phyloP scores from a whole-genome alignment of 2,888 invertebrate species.

The Dasypolia templi region DNA sequence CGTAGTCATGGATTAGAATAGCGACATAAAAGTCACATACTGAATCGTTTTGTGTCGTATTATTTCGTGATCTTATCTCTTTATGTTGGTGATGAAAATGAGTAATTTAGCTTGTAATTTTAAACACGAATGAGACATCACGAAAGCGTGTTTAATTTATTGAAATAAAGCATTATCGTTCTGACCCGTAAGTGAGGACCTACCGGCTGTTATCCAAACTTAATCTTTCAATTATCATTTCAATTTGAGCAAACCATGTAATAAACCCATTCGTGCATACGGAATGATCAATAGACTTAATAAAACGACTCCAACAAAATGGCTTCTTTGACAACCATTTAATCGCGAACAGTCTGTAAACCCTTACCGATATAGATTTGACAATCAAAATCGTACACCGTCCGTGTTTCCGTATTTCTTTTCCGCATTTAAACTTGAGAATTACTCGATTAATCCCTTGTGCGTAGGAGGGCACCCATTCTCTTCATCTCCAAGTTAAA shows the following conservation, averaged over 20 bases:
- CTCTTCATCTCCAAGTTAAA: slow-evolving; percentile 78
- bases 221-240: no score
- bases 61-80: slow-evolving; percentile 30
- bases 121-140: background rate
- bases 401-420: slow-evolving; percentile 69
- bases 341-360: slow-evolving; percentile 51
- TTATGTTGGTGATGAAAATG: slow-evolving; percentile 26
- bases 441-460: slow-evolving; percentile 78
- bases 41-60: slow-evolving; percentile 54
- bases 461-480: slow-evolving; percentile 74
- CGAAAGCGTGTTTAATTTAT: background rate
- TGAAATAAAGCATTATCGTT: background rate
- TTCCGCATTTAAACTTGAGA: slow-evolving; percentile 74
- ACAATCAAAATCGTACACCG: slow-evolving; percentile 67
- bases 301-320: slow-evolving; percentile 38
- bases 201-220: background rate
- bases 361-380: slow-evolving; percentile 66
- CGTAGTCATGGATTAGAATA: slow-evolving; percentile 42
- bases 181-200: background rate
- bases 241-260: background rate
- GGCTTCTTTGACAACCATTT: slow-evolving; percentile 43
- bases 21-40: slow-evolving; percentile 47
- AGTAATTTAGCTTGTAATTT: slow-evolving; percentile 3
- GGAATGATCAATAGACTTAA: slow-evolving; percentile 43
- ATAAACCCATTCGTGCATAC: slow-evolving; percentile 8